Evolutionary conservation across 1,140 invertebrate species (phyloP), one percentile per base, ranked within the genome.

Genomic region (Sogatella furcifera): DNA sequence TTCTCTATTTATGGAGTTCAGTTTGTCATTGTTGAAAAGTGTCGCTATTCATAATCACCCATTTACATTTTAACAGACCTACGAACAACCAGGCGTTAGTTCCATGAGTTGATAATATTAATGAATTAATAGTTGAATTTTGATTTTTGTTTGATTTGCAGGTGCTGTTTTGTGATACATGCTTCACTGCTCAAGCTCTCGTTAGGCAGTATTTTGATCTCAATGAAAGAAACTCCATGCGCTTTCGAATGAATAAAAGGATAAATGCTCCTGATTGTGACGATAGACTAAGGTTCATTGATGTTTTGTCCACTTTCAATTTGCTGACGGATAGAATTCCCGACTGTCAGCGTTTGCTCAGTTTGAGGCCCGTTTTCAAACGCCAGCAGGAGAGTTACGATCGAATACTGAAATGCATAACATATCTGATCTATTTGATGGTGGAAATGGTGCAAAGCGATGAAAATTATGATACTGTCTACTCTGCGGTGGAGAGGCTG

Each of bases 321-420:
- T 74, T 88, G 57, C 72, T 89, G 1, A 80, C 81, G 4, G 72
- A 75, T 43, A 77, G 84, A 62, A 75, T 87, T 28, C 70, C 70
- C 64, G 80, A 81, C 65, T 80, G 80, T 31, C 78, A 81, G 64
- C 69, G 78, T 61, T 73, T 89, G 53, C 75, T 92, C 42, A 74
- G 41, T 60, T 58, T 85, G 56, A 77, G 81, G 61, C 90, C 90
- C 5, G 79, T 86, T 17, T 84, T 84, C 69, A 85, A 86, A 67
- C 77, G 82, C 61, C 90, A 94, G 69, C 81, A 86, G 64, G 89
- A 92, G 61, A 86, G 83, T 74, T 92, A 88, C 69, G 89, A 93
- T 70, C 81, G 84, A 58, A 85, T 86, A 19, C 73, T 92, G 60
- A 86, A 85, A 67, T 89, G 87, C 67, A 78, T 89, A 5, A 87